Evolutionary conservation across 2,113 vertebrate genomes (phyloP).

Genomic region (Neogale vison): DNA sequence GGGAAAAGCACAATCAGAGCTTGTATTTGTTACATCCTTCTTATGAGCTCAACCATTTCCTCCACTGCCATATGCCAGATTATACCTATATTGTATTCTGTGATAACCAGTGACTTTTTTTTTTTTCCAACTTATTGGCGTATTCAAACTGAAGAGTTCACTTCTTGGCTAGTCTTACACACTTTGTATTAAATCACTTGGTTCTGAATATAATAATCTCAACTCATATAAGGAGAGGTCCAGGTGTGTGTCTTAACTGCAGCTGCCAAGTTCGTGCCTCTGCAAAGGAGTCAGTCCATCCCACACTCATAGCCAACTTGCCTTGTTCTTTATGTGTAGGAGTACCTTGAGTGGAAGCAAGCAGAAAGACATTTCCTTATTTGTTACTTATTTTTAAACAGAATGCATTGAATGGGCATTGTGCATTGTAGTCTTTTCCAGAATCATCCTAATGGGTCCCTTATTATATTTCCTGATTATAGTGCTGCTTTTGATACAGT

Average conservation of each 20-base stretch:
- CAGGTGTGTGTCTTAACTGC: background rate
- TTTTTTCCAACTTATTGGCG: background rate
- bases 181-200: background rate
- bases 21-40: slow-evolving; percentile 17
- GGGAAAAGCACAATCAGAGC: slow-evolving; percentile 40
- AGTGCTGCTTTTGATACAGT: slow-evolving; percentile 97
- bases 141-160: slow-evolving; percentile 38
- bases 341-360: background rate
- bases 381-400: slow-evolving; percentile 23
- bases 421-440: background rate
- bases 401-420: background rate
- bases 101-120: background rate
- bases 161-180: background rate
- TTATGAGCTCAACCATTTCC: background rate
- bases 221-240: background rate
- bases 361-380: background rate
- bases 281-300: background rate
- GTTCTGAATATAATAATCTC: slow-evolving; percentile 34
- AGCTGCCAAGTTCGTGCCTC: background rate
- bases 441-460: slow-evolving; percentile 37
- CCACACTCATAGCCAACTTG: background rate
- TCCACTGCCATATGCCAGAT: background rate
- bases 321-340: background rate
- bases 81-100: background rate
- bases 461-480: slow-evolving; percentile 77